Evolutionary conservation across 2,888 invertebrate species (phyloP), one percentile per base, ranked within the genome.

Genomic region (Plebejus argus): DNA sequence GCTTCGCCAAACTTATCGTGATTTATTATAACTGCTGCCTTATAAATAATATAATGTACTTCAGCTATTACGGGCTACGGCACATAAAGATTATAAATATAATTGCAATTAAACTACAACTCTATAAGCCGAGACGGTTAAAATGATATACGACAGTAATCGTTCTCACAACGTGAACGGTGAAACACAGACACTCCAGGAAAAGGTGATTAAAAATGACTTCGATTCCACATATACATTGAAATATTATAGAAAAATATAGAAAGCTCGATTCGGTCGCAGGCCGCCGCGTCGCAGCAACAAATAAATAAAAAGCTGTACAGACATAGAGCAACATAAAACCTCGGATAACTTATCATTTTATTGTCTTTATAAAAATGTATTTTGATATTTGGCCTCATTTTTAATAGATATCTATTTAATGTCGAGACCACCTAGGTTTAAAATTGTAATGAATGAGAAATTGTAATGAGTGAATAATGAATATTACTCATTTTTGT

Each of bases 1-100:
- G 33, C 28, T 74, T 53, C 28, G 74, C 74, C 49, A 74, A 53
- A 49, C 53, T 74, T 74, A 53, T 74, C 74, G 45, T 45, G 45
- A 53, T 74, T 74, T 74, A 53, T 74, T 53, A 45, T 18, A 39
- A 72, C 45, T 23, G 23, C 49, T 61, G 10, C 20, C 61, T 61
- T 10, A 61, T 61, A n/a, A n/a, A n/a, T n/a, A n/a, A n/a, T 23
- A 61, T 23, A 15, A 35, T 70, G 18, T 70, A 70, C 33, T 70
- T 23, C 61, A 61, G 61, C 20, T 61, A 58, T 23, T 23, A 61
- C 61, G 20, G 61, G 20, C 12, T 23, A 61, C 61, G 20, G 61
- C 20, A 61, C 61, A 61, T 61, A 61, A 23, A 61, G 6, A n/a
- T 8, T 58, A 23, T 12, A 12, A 66, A 28, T 66, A 66, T 66